Conservation (phyloP, 2,888 invertebrate species). For the Leucophenga montana region DNA sequence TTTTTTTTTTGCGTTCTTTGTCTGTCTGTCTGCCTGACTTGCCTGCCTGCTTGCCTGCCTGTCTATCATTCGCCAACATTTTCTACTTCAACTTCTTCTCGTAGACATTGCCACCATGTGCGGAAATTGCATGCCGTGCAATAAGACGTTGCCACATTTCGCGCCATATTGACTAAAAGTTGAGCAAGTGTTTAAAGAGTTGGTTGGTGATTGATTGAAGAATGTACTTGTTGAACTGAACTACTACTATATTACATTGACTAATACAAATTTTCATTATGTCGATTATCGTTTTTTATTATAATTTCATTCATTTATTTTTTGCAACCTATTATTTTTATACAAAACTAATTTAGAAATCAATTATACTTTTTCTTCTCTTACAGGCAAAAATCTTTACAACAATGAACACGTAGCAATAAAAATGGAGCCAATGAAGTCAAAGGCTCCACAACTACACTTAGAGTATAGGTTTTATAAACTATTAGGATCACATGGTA, state of each 20-base stretch:
- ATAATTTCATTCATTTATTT: neutral
- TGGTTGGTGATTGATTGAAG: too few relatives aligned
- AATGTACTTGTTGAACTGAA: too few relatives aligned
- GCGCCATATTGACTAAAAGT: neutral
- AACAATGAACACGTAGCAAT: conserved; percentile 99
- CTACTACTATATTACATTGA: too few relatives aligned
- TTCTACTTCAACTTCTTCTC: neutral
- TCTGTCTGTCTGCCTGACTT: neutral
- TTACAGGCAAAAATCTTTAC: conserved; percentile 97
- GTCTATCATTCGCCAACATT: neutral
- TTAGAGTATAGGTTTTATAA: conserved; percentile 99
- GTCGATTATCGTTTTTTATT: neutral
- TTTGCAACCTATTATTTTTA: too few relatives aligned
- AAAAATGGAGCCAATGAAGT: conserved; percentile 99
- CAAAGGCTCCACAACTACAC: conserved; percentile 99
- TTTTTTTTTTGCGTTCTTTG: neutral
- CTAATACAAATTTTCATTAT: neutral
- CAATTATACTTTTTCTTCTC: conserved; percentile 33
- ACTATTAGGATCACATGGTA: conserved; percentile 97
- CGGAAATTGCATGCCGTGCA: conserved; percentile 13
- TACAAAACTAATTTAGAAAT: conserved; percentile 6
- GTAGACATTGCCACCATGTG: neutral
- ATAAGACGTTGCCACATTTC: conserved; percentile 6
- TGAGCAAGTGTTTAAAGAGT: neutral
- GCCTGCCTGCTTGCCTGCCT: conserved; percentile 4